Evolutionary conservation across 53 echinoderm and acorn worm species (phyloP), one percentile per base, ranked within the genome.

Genomic region (Henricia sp.): DNA sequence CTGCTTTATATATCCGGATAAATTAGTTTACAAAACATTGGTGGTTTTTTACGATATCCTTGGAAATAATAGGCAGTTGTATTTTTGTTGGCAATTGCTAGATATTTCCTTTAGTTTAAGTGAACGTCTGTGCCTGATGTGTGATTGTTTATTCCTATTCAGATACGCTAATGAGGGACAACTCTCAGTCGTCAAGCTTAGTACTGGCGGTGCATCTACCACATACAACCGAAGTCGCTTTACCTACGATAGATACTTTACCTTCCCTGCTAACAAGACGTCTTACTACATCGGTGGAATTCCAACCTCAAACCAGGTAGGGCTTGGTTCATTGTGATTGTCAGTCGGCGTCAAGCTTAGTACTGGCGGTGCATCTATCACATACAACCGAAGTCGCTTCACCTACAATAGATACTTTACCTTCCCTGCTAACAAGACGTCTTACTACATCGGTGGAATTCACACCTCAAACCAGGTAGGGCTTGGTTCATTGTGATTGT

Each of bases 141-240:
- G 33, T 60, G 30, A 1, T 44, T 32, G 3, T 3, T 33, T 1
- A 10, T 56, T 10, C 33, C 24, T 0, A 50, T 34, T 6, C 42
- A 97, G 97, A 68, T 92, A 97, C 62, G 94, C 82, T 4, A 83
- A 94, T 70, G 94, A 94, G 50, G 97, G 97, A 17, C 90, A 92
- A 30, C 86, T 97, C 13, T 89, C 97, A 1, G 92, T 97, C 0
- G 89, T 91, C 44, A 69, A 90, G 60, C 71, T 94, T 36, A 90
- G 94, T 16, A 94, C 97, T 12, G 94, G 94, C 6, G 97, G 96
- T 0, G 90, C 94, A 11, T 97, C 97, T 8, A 82, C 78, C 17
- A 50, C 86, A 33, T 90, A 82, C 52, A 85, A 67, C 32, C 71
- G 86, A 4, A 94, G 94, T 59, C 55, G 73, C 37, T 84, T 90